These are phyloP conservation scores for Lycodopsis pacificus DNA, from an alignment of 2,797 vertebrate species.

Conservation along the genomic window DNA sequence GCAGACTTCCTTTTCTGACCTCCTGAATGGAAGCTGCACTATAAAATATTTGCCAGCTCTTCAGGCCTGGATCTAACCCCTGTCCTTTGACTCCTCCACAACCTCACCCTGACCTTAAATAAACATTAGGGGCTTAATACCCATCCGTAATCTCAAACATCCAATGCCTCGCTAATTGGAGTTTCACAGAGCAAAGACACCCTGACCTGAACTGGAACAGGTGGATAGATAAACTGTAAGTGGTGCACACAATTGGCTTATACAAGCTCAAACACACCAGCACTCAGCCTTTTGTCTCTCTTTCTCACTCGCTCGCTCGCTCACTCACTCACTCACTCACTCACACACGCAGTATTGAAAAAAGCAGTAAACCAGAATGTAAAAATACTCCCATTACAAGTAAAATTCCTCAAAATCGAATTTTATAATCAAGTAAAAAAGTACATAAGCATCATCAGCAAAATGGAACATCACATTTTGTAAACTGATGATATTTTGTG, in stretches of 20 bases:
- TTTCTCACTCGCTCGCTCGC: background rate
- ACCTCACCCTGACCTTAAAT: slow-evolving; percentile 73
- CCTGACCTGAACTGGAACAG: slow-evolving; percentile 70
- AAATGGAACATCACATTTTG: background rate
- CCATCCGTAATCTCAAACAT: slow-evolving; percentile 76
- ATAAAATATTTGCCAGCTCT: slow-evolving; percentile 22
- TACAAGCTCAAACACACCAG: slow-evolving; percentile 34
- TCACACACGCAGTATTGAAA: background rate
- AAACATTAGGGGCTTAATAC: slow-evolving; percentile 77
- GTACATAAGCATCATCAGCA: background rate
- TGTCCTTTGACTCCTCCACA: slow-evolving; percentile 59
- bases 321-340: background rate
- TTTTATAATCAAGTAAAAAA: background rate
- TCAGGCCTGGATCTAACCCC: slow-evolving; percentile 56
- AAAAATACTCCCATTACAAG: background rate
- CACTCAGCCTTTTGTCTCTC: background rate
- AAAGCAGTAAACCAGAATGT: background rate
- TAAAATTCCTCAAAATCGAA: background rate
- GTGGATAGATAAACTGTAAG: slow-evolving; percentile 72
- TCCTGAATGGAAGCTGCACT: slow-evolving; percentile 13
- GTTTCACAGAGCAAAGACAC: slow-evolving; percentile 71
- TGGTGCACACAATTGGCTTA: slow-evolving; percentile 70
- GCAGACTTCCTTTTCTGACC: slow-evolving; percentile 14
- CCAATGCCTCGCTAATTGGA: slow-evolving; percentile 72
- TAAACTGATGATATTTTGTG: background rate